Conservation (phyloP, 2,113 vertebrate species). For the Plectropomus leopardus region DNA sequence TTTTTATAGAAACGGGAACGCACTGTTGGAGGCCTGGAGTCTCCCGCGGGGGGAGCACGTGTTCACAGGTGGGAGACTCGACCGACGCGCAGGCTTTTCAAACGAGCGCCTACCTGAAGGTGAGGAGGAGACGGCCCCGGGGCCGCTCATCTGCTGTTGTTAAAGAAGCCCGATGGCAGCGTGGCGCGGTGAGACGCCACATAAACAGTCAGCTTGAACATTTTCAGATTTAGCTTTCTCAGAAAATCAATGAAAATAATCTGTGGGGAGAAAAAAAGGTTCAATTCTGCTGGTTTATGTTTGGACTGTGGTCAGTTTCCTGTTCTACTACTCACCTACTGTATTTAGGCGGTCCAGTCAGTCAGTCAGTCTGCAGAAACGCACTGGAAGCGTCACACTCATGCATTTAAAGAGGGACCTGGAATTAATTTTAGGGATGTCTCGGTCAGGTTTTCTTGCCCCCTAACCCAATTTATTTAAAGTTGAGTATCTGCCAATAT, state of each 20-base stretch:
- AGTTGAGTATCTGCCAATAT: no score
- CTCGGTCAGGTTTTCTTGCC: no score
- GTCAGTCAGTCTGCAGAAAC: conserved; percentile 54
- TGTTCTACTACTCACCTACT: conserved; percentile 49
- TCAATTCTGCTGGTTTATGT: conserved; percentile 67
- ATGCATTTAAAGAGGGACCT: not conserved
- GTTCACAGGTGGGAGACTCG: conserved; percentile 70
- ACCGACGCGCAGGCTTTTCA: conserved; percentile 68
- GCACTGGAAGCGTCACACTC: conserved; percentile 66
- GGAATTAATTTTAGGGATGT: no score
- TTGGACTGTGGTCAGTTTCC: conserved; percentile 66
- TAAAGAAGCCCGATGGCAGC: conserved; percentile 10
- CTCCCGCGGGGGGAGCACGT: conserved; percentile 45
- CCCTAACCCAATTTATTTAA: no score
- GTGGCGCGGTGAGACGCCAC: not conserved
- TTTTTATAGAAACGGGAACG: conserved; percentile 52
- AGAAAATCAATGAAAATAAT: conserved; percentile 61
- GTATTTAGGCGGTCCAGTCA: conserved; percentile 52
- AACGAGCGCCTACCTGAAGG: conserved; percentile 75
- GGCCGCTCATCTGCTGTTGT: conserved; percentile 53
- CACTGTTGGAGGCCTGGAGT: conserved; percentile 18
- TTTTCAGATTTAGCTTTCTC: conserved; percentile 75
- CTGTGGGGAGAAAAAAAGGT: conserved; percentile 9
- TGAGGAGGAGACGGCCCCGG: conserved; percentile 27
- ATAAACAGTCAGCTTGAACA: conserved; percentile 36